Conservation (phyloP, 2,888 invertebrate species). For the Leucoma salicis region DNA sequence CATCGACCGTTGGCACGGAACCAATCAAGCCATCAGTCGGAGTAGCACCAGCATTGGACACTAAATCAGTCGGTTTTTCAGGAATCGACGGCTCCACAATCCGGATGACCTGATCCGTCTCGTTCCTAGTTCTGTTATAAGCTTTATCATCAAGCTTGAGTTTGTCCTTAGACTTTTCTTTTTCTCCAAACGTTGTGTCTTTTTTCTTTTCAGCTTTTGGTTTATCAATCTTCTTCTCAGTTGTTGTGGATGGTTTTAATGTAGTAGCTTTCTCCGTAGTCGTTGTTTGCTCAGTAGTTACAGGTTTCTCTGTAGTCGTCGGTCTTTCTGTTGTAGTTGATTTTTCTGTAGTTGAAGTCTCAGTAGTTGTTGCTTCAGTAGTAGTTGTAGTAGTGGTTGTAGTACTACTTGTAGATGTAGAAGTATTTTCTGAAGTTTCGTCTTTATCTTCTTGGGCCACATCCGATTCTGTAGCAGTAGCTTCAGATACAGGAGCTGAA, state of each 20-base stretch:
- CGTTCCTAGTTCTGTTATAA: constrained; percentile 42
- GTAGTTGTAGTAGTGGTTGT: constrained; percentile 30
- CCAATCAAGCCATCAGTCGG: constrained; percentile 60
- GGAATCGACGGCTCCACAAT: constrained; percentile 58
- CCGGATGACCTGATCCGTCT: constrained; percentile 53
- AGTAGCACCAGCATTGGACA: constrained; percentile 50
- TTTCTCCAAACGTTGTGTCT: constrained; percentile 48
- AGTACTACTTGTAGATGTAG: constrained; percentile 40
- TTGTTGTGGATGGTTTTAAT: constrained; percentile 43
- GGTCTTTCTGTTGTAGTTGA: constrained; percentile 22
- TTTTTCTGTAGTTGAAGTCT: constrained; percentile 37
- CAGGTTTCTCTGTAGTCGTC: constrained; percentile 40
- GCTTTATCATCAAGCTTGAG: constrained; percentile 52
- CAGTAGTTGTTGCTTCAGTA: constrained; percentile 20
- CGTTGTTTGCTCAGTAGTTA: constrained; percentile 36
- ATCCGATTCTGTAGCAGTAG: constrained; percentile 42
- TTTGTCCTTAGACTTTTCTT: constrained; percentile 54
- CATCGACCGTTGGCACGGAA: constrained; percentile 41
- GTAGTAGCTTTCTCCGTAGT: constrained; percentile 37
- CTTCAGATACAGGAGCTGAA: constrained; percentile 41
- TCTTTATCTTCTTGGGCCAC: constrained; percentile 46
- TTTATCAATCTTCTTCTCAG: constrained; percentile 42
- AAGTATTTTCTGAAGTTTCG: constrained; percentile 30
- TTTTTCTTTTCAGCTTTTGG: constrained; percentile 66
- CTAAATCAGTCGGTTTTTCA: constrained; percentile 36